Percentiles rank a stretch among this genome's conserved stretches.
Conservation (phyloP, 64 coral and sea anemone genomes). For the Stichodactyla mertensii region DNA sequence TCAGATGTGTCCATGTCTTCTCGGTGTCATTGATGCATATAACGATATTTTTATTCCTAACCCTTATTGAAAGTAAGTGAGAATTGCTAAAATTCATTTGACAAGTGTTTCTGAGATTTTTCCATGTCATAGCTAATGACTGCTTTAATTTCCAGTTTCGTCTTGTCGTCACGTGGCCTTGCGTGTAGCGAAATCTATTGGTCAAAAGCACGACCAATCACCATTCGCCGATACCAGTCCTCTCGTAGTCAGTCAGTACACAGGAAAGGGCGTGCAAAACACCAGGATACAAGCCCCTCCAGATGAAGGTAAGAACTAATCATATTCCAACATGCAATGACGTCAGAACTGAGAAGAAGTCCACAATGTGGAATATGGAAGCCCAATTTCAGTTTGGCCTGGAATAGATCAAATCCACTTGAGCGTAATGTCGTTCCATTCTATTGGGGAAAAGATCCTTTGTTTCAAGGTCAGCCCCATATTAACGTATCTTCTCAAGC, state of each 20-base stretch:
- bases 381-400: no score
- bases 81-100: background rate
- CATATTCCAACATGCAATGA: no score
- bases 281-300: background rate
- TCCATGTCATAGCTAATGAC: background rate
- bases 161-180: background rate
- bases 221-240: constrained; percentile 6
- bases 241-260: background rate
- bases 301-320: background rate
- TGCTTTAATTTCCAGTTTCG: background rate
- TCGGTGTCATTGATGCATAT: background rate
- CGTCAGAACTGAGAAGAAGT: no score
- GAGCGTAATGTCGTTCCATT: no score
- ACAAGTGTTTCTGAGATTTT: background rate
- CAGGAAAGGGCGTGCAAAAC: background rate
- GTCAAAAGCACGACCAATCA: constrained; percentile 7
- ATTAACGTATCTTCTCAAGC: no score
- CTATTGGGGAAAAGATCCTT: no score
- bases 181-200: background rate
- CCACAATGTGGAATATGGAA: no score
- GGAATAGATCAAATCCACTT: no score
- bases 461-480: no score
- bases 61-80: background rate
- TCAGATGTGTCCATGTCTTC: background rate
- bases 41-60: background rate